A percentile compares a stretch with the other conserved stretches of the same genome.
These are phyloP conservation scores for Peribatodes rhomboidaria DNA, from an alignment of 2,888 invertebrate species.

Conservation along the genomic window DNA sequence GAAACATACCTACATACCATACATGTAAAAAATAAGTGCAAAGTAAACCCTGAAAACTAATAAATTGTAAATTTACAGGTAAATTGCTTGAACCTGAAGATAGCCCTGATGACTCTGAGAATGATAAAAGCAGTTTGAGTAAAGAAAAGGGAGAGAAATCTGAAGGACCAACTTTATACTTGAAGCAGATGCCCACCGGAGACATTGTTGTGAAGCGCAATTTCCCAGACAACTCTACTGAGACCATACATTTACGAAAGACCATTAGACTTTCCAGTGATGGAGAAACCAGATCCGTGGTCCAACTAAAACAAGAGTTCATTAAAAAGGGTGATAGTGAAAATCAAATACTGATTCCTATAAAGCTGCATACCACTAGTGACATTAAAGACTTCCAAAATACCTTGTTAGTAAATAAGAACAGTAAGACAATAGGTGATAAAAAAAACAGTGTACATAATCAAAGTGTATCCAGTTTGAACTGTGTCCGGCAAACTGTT, in stretches of 20 bases:
- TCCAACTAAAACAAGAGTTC: constrained; percentile 78
- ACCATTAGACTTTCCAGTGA: constrained; percentile 80
- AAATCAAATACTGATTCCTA: constrained; percentile 79
- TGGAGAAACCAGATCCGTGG: constrained; percentile 77
- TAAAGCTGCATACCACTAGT: constrained; percentile 74
- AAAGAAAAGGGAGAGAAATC: constrained; percentile 58
- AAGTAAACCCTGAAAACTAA: not conserved
- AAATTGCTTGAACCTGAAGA: constrained; percentile 88
- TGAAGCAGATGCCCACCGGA: constrained; percentile 79
- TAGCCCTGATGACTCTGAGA: constrained; percentile 86
- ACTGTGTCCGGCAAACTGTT: constrained; percentile 78
- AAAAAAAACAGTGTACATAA: constrained; percentile 84
- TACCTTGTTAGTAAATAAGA: constrained; percentile 82
- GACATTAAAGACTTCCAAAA: constrained; percentile 85
- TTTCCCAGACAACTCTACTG: constrained; percentile 69
- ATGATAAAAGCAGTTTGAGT: constrained; percentile 71
- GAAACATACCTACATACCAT: not conserved
- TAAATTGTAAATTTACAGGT: constrained; percentile 69
- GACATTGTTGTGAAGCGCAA: constrained; percentile 79
- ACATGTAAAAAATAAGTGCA: not conserved
- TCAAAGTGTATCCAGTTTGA: constrained; percentile 80
- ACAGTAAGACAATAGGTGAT: constrained; percentile 80
- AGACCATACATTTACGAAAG: constrained; percentile 77
- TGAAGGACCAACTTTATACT: constrained; percentile 73
- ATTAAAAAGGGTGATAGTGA: constrained; percentile 80